Evolutionary conservation across 2,888 invertebrate species (phyloP).

Genomic region (Nomada lathburiana): DNA sequence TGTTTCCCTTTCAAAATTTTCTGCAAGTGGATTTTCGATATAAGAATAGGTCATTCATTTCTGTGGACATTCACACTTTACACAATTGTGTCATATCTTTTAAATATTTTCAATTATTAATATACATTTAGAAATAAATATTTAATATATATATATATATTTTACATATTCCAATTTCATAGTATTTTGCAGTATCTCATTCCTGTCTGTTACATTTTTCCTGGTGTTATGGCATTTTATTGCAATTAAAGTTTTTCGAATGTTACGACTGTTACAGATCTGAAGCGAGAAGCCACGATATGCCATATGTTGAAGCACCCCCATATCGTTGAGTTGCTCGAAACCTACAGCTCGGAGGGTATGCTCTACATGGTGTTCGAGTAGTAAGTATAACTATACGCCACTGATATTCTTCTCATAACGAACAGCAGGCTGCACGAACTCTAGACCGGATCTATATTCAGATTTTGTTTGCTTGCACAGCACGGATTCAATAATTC

Average conservation of each 20-base stretch:
- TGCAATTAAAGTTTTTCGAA: neutral
- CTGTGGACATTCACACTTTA: no score
- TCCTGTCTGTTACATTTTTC: neutral
- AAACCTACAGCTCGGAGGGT: conserved; percentile 99
- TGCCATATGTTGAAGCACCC: conserved; percentile 99
- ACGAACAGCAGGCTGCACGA: neutral
- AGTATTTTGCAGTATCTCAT: no score
- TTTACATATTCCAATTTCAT: no score
- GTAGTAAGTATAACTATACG: conserved; percentile 91
- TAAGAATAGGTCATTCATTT: no score
- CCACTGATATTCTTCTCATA: neutral
- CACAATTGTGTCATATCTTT: no score
- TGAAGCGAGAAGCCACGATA: conserved; percentile 99
- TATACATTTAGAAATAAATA: no score
- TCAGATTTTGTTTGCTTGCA: neutral
- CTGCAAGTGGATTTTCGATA: no score
- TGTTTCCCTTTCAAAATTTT: no score
- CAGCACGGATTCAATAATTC: conserved; percentile 8
- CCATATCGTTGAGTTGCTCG: conserved; percentile 98
- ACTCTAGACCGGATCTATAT: neutral
- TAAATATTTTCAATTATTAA: no score
- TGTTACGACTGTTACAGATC: conserved; percentile 88
- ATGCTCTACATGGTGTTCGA: conserved; percentile 99
- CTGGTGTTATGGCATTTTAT: neutral
- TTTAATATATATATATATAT: no score